Evolutionary conservation across 2,113 vertebrate genomes (phyloP), one percentile per base, ranked within the genome.

Genomic region (Leptobrachium leishanense): DNA sequence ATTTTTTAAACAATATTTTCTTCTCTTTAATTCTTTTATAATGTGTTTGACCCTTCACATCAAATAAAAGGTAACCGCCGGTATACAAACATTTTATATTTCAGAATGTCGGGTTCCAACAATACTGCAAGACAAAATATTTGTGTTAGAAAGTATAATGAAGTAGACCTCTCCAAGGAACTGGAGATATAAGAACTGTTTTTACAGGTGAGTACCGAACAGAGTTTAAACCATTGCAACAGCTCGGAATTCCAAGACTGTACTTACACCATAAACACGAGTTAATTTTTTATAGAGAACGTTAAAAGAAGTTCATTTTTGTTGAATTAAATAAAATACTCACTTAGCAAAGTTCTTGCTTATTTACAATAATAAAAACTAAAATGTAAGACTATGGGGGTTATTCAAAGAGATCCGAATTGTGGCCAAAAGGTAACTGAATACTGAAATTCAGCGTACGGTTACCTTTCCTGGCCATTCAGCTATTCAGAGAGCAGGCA

Each of bases 131-230:
- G 66, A 46, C 41, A 5, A 70, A 69, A 77, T 77, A 69, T 77
- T 77, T 69, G n/a, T 70, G 54, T 41, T 43, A 68, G 53, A 62
- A 31, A 62, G 43, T 46, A 69, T 62, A 77, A 59, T 44, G 39
- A 69, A 69, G 42, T 44, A 10, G 39, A 77, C 2, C 40, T 59
- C 66, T 77, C 74, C 12, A 4, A 69, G 55, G 75, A 77, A 62
- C 46, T 44, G n/a, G 20, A 44, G 67, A 77, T 68, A 76, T 76
- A 59, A 59, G 67, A 46, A 41, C 43, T 77, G 75, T 77, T 77
- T 77, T 77, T 77, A 46, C 66, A 77, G 75, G 75, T 77, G 66
- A 69, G 20, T 70, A 43, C 13, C 2, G 54, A 67, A 41, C 43
- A 68, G 42, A 10, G n/a, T 39, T 62, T 62, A 40, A 20, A 43